Conservation (phyloP, 2,797 vertebrate genomes). For the Molossus alvarezi region DNA sequence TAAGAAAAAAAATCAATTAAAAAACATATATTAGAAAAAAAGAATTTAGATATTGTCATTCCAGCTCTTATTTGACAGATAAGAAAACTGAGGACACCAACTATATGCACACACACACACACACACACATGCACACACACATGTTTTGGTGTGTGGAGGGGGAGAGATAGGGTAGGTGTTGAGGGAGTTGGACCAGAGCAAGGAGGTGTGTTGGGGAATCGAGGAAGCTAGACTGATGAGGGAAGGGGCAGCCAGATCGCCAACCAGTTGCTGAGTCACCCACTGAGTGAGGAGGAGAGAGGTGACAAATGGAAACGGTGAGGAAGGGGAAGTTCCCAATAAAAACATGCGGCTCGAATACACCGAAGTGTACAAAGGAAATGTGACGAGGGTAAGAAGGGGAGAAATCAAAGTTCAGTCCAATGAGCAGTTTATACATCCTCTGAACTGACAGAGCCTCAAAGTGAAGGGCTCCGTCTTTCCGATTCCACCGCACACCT, state of each 20-base stretch:
- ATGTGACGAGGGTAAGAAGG: background rate
- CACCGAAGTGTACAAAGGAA: background rate
- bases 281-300: background rate
- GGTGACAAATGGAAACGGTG: background rate
- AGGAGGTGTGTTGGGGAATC: background rate
- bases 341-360: background rate
- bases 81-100: background rate
- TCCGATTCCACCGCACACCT: background rate
- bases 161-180: background rate
- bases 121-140: background rate
- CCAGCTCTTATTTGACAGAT: background rate
- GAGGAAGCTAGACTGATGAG: background rate
- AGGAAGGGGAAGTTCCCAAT: background rate
- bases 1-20: no score
- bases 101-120: background rate
- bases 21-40: no score
- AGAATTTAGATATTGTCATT: background rate
- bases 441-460: background rate
- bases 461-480: background rate
- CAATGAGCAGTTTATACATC: background rate
- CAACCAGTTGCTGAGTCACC: background rate
- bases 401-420: background rate
- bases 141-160: background rate
- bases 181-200: background rate
- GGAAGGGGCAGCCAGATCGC: background rate